These are phyloP conservation scores for Sminthurinus aureus DNA, from an alignment of 2,888 invertebrate genomes.

Conservation along the genomic window DNA sequence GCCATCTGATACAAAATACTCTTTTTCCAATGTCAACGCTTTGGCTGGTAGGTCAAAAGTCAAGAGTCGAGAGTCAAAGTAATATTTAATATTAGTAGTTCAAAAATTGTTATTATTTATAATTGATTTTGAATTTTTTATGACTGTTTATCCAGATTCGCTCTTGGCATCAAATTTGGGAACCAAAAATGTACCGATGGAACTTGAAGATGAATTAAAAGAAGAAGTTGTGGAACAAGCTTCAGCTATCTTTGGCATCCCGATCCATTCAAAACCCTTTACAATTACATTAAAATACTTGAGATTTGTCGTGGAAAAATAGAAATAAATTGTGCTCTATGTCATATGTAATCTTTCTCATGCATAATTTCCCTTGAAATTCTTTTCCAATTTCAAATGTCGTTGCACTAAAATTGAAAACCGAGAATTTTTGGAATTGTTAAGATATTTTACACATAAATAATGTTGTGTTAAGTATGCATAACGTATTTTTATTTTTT, in stretches of 20 bases:
- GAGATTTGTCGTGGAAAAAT: constrained; percentile 22
- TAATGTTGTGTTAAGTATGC: no score
- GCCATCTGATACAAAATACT: background rate
- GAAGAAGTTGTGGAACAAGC: background rate
- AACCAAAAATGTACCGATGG: background rate
- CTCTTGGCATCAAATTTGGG: background rate
- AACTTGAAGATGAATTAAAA: constrained; percentile 1
- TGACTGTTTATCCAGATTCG: constrained; percentile 14
- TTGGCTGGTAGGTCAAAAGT: constrained; percentile 7
- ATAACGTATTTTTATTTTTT: no score
- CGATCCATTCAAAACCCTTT: background rate
- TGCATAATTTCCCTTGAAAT: no score
- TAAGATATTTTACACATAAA: no score
- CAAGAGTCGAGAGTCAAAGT: no score
- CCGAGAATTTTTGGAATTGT: no score
- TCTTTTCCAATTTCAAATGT: no score
- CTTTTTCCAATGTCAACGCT: background rate
- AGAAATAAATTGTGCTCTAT: no score
- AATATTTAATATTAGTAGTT: no score
- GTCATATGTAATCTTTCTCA: no score
- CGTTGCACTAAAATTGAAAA: no score
- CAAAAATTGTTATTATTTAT: background rate
- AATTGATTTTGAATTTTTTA: background rate
- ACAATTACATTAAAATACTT: constrained; percentile 8
- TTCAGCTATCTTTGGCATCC: background rate